Conservation (phyloP, 2,797 vertebrate genomes). For the Varecia variegata region DNA sequence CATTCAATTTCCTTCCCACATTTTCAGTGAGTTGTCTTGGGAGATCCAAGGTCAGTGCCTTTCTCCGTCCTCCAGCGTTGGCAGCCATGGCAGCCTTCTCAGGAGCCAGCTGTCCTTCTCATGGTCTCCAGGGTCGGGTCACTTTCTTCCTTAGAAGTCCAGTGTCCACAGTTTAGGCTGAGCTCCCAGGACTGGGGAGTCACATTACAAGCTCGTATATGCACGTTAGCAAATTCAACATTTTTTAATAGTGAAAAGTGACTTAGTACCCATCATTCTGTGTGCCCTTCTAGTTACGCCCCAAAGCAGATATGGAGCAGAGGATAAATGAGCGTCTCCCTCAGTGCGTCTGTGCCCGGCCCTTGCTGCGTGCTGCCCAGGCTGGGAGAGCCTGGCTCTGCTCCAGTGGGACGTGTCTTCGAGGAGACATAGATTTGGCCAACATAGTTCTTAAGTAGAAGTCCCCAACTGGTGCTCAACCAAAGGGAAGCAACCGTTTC, state of each 20-base stretch:
- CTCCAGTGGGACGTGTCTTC: accelerated
- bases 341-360: accelerated
- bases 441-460: neutral
- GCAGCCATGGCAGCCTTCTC: neutral
- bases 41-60: neutral
- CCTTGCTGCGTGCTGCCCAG: neutral
- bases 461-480: neutral
- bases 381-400: neutral
- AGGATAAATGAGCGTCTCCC: too few relatives aligned
- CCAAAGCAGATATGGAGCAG: accelerated
- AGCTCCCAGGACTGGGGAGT: neutral
- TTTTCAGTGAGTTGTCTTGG: neutral
- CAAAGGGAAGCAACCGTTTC: neutral
- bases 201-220: neutral
- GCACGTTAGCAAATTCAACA: neutral
- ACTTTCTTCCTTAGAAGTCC: neutral
- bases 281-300: neutral
- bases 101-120: neutral
- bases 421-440: neutral
- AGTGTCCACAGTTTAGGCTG: neutral
- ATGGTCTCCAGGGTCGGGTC: neutral
- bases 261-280: neutral
- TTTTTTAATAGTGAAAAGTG: neutral
- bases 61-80: neutral
- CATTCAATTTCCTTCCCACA: neutral